phyloP scores from a whole-genome alignment of 2,797 vertebrate genomes.

The Sternotherus odoratus region DNA sequence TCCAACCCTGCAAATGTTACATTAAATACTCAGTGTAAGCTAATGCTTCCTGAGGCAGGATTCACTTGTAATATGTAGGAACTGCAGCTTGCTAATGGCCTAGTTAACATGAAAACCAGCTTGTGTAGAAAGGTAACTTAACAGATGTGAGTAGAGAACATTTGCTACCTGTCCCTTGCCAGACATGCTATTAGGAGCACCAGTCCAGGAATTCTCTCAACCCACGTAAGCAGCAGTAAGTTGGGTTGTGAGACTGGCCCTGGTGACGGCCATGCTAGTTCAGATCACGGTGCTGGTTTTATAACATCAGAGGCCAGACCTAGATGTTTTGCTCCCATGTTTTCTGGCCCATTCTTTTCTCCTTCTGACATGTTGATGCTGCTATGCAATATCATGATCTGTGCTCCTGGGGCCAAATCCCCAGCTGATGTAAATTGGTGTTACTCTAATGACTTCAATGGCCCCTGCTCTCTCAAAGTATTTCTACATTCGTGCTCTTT shows the following conservation, averaged over 20 bases:
- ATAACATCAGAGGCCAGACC: not conserved
- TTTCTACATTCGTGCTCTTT: not conserved
- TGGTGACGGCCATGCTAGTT: not conserved
- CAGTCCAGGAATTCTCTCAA: not conserved
- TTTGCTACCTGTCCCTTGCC: not conserved
- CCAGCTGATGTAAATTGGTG: not conserved
- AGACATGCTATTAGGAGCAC: not conserved
- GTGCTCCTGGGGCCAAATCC: accelerated
- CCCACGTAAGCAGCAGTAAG: accelerated
- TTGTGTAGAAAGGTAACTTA: not conserved
- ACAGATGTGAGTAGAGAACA: not conserved
- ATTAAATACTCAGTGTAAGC: conserved; percentile 53
- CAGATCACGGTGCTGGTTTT: not conserved
- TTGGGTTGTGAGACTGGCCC: not conserved
- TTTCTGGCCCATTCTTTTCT: not conserved
- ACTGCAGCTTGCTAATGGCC: conserved; percentile 38
- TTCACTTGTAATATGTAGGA: conserved; percentile 42
- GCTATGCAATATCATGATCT: not conserved
- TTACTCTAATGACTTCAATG: not conserved
- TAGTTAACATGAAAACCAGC: not conserved
- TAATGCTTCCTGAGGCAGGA: conserved; percentile 71
- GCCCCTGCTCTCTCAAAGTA: not conserved
- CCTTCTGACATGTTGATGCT: accelerated
- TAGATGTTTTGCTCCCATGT: accelerated
- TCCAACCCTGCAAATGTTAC: not conserved